Conservation (phyloP, 2,113 vertebrate species). For the Pachycephala philippinensis region DNA sequence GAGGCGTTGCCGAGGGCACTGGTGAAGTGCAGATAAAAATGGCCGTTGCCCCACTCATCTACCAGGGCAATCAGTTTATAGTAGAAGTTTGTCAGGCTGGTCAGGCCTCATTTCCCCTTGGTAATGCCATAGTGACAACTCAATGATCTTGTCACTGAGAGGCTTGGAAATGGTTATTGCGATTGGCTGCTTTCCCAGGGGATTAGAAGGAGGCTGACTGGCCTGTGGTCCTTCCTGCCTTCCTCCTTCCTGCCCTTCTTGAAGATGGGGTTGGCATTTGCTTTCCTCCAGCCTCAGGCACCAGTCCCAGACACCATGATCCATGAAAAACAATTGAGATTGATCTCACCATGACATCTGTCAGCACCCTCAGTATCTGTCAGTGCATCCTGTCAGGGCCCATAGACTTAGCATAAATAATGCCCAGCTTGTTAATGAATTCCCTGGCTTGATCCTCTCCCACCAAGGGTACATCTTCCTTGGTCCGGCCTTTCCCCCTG, state of each 20-base stretch:
- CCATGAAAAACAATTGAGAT: not conserved
- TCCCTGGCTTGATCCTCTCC: not conserved
- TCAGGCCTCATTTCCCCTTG: not conserved
- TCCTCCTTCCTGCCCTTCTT: not conserved
- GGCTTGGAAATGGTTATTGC: not conserved
- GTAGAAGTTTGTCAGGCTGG: not conserved
- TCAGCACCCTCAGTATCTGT: fast-evolving
- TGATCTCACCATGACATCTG: not conserved
- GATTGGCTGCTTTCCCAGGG: too few relatives aligned
- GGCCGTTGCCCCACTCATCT: not conserved
- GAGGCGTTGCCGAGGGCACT: not conserved
- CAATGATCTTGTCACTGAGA: not conserved
- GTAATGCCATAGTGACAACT: not conserved
- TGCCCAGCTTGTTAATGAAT: not conserved
- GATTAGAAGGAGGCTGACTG: not conserved
- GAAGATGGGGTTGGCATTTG: not conserved
- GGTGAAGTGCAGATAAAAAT: not conserved
- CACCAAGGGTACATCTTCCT: not conserved
- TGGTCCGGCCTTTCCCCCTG: not conserved
- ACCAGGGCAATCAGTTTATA: fast-evolving
- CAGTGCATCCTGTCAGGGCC: not conserved
- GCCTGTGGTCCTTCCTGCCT: not conserved
- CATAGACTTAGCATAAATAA: fast-evolving
- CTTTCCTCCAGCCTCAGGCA: not conserved
- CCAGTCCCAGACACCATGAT: not conserved